These are phyloP conservation scores for Apodemus agrarius DNA, from an alignment of 2,797 vertebrate species.

Conservation along the genomic window DNA sequence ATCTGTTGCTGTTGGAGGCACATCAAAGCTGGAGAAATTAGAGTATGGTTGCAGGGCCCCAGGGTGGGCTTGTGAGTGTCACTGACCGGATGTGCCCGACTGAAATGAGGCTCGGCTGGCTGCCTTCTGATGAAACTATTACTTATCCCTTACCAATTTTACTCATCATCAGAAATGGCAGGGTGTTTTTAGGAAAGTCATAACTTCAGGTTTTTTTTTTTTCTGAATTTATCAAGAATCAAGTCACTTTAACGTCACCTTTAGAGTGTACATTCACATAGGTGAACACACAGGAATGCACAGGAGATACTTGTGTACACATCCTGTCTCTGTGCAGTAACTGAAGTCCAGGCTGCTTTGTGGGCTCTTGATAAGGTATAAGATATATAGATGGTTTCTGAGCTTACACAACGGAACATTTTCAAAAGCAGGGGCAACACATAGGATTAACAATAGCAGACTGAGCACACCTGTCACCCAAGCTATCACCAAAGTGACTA, in stretches of 20 bases:
- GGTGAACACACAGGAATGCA: not conserved
- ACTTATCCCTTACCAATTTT: not conserved
- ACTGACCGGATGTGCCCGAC: accelerated
- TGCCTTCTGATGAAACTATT: not conserved
- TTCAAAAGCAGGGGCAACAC: not conserved
- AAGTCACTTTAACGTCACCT: not conserved
- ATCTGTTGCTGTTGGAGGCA: not conserved
- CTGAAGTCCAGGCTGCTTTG: not conserved
- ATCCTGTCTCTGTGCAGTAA: not conserved
- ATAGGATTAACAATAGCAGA: not conserved
- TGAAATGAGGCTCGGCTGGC: not conserved
- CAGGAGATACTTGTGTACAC: not conserved
- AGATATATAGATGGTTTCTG: not conserved
- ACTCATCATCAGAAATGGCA: not conserved
- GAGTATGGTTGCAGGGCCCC: too few relatives aligned
- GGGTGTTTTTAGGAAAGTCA: not conserved
- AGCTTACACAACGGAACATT: not conserved
- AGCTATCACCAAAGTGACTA: not conserved
- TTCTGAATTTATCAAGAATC: not conserved
- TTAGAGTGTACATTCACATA: not conserved
- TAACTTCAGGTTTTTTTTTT: not conserved
- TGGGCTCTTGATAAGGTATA: not conserved
- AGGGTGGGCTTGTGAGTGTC: too few relatives aligned
- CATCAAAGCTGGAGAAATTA: not conserved
- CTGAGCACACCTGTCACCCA: not conserved